Evolutionary conservation across 2,113 vertebrate species (phyloP).

Genomic region (Neotragus moschatus): DNA sequence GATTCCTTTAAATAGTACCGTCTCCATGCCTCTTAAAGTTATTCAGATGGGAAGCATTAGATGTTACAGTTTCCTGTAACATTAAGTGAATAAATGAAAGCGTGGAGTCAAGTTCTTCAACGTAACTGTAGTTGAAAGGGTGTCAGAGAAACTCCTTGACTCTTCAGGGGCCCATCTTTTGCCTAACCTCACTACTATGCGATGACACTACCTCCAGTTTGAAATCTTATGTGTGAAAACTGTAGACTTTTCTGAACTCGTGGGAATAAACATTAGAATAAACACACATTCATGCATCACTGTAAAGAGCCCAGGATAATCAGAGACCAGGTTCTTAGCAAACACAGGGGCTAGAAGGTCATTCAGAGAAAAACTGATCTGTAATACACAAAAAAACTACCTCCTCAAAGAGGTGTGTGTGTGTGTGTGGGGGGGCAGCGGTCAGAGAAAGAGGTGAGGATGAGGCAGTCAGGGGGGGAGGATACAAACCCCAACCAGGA

Average conservation of each 20-base stretch:
- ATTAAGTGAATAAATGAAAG: background rate
- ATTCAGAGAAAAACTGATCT: background rate
- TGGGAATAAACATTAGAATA: background rate
- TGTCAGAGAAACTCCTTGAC: background rate
- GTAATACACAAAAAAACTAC: background rate
- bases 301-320: background rate
- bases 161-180: background rate
- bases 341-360: background rate
- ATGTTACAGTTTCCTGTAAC: background rate
- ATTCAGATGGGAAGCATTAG: background rate
- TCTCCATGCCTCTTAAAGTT: background rate
- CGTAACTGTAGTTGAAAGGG: background rate
- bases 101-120: background rate
- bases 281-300: background rate
- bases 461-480: background rate
- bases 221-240: background rate
- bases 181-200: background rate
- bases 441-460: background rate
- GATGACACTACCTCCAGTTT: background rate
- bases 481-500: accelerated
- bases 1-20: background rate
- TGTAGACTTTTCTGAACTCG: background rate
- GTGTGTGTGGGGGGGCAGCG: accelerated
- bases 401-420: background rate
- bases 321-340: background rate